Evolutionary conservation across 2,797 vertebrate species (phyloP).

Genomic region (Hippocampus kuda): DNA sequence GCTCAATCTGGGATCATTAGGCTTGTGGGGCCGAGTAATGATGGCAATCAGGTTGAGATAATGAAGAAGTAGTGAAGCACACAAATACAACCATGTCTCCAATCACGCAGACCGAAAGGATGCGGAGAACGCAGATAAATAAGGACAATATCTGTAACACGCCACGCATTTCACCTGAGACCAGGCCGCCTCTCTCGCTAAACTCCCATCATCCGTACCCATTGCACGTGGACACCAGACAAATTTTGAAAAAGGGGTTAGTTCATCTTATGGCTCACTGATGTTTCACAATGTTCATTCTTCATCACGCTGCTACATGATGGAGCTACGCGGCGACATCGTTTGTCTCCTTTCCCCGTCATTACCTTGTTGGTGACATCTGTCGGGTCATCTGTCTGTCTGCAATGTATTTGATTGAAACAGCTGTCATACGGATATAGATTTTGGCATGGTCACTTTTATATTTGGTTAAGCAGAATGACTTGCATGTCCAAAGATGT

Average conservation of each 20-base stretch:
- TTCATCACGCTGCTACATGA: constrained; percentile 49
- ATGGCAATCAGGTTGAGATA: constrained; percentile 45
- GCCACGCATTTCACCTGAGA: constrained; percentile 23
- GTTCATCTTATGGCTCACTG: constrained; percentile 24
- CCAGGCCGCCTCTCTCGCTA: constrained; percentile 21
- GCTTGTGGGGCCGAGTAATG: constrained; percentile 38
- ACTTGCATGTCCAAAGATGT: not conserved
- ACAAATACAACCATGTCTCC: constrained; percentile 36
- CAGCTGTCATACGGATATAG: constrained; percentile 37
- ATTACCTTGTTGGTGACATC: constrained; percentile 58
- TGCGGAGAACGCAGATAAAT: constrained; percentile 34
- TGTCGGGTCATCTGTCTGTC: constrained; percentile 52
- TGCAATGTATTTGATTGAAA: constrained; percentile 47
- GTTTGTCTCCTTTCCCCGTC: constrained; percentile 63
- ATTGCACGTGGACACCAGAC: constrained; percentile 15
- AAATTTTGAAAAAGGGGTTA: constrained; percentile 18
- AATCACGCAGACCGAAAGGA: constrained; percentile 27
- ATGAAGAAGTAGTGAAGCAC: constrained; percentile 37
- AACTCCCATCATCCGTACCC: constrained; percentile 17
- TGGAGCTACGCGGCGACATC: constrained; percentile 54
- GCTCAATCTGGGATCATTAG: constrained; percentile 51
- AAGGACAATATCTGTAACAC: constrained; percentile 28
- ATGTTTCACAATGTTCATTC: constrained; percentile 35
- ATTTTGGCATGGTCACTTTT: constrained; percentile 35
- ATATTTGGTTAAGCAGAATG: constrained; percentile 37